Conservation (phyloP, 35 echinoderm and acorn worm genomes). For the Ophioderma brevispina region DNA sequence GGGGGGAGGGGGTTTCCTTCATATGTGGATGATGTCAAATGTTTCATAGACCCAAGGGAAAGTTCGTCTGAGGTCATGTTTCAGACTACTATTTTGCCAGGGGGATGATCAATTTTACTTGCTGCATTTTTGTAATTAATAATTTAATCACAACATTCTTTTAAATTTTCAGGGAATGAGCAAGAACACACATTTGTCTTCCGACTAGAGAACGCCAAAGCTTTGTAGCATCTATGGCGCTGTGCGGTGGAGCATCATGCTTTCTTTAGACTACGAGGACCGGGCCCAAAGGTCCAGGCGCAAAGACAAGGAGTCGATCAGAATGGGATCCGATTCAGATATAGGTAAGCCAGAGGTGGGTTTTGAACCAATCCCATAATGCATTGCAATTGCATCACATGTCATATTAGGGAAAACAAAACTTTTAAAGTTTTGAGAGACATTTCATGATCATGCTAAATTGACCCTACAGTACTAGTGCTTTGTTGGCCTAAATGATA, state of each 20-base stretch:
- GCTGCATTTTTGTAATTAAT: background rate
- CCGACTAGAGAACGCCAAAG: slow-evolving; percentile 65
- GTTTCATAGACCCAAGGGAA: no score
- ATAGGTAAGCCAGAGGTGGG: slow-evolving; percentile 88
- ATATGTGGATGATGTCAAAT: no score
- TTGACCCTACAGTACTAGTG: background rate
- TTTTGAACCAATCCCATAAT: no score
- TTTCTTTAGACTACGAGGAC: slow-evolving; percentile 92
- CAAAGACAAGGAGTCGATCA: slow-evolving; percentile 85
- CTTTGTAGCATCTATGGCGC: slow-evolving; percentile 94
- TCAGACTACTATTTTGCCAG: no score
- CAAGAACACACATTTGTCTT: slow-evolving; percentile 99
- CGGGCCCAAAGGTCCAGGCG: slow-evolving; percentile 36
- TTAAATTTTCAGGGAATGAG: slow-evolving; percentile 71
- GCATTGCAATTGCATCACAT: no score
- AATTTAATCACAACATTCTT: background rate
- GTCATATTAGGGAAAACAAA: no score
- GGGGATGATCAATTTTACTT: no score
- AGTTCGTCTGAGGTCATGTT: no score
- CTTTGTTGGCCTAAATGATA: background rate
- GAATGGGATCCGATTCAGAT: slow-evolving; percentile 98
- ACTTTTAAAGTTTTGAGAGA: background rate
- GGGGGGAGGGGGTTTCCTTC: no score
- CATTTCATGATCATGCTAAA: background rate
- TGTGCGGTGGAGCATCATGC: slow-evolving; percentile 97